Conservation (phyloP, 2,888 invertebrate species). For the Ganaspis brasiliensis region DNA sequence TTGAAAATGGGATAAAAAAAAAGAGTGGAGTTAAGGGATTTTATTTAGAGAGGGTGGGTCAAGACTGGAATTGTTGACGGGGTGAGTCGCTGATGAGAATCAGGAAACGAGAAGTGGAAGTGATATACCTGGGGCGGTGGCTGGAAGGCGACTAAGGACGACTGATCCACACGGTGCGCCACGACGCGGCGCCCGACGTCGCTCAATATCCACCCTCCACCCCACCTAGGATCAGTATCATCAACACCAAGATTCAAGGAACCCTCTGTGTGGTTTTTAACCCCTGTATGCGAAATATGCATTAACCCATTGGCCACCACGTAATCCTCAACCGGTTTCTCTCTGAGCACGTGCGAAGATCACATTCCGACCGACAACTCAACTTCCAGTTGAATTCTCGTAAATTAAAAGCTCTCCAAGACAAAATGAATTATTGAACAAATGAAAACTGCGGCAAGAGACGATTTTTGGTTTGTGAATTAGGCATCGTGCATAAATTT, state of each 20-base stretch:
- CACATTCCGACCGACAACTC: not conserved
- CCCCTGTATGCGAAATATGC: not conserved
- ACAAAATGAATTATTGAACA: too few relatives aligned
- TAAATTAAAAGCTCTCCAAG: too few relatives aligned
- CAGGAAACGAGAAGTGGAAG: constrained; percentile 68
- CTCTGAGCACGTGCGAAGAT: not conserved
- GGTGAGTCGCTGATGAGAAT: constrained; percentile 73
- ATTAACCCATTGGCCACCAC: not conserved
- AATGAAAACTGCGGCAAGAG: too few relatives aligned
- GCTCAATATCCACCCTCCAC: constrained; percentile 81
- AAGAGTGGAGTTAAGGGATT: constrained; percentile 27
- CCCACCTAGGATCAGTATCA: not conserved
- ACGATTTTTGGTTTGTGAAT: too few relatives aligned
- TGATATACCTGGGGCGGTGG: constrained; percentile 83
- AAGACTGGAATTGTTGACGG: constrained; percentile 48
- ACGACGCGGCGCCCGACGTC: constrained; percentile 84
- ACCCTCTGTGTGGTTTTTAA: not conserved
- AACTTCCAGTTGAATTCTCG: not conserved
- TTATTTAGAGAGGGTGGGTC: constrained; percentile 37
- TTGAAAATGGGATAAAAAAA: constrained; percentile 7
- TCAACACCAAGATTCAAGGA: constrained; percentile 4
- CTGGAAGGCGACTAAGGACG: constrained; percentile 84
- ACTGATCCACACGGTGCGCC: constrained; percentile 82
- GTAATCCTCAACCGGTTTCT: not conserved
- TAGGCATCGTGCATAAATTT: too few relatives aligned